Conservation (phyloP, 2,113 vertebrate species). For the Alectura lathami region DNA sequence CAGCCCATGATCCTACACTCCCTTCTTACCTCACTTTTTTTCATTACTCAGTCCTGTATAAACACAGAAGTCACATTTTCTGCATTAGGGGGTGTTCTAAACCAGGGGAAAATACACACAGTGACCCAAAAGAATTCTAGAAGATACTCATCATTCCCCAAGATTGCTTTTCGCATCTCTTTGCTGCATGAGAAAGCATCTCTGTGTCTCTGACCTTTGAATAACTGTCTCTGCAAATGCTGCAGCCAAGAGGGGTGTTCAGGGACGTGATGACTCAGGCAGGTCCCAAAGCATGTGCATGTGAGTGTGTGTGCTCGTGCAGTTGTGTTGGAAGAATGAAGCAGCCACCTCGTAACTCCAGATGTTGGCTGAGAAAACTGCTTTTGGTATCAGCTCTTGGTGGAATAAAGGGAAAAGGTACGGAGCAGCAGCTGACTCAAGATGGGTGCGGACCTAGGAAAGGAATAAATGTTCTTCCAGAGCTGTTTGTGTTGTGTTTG, state of each 20-base stretch:
- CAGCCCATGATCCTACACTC: not conserved
- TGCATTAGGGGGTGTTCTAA: not conserved
- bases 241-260: conserved; percentile 1
- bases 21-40: not conserved
- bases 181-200: not conserved
- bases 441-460: conserved; percentile 3
- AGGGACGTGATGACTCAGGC: conserved; percentile 13
- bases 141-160: not conserved
- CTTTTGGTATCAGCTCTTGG: not conserved
- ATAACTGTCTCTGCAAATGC: not conserved
- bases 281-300: not conserved
- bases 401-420: not conserved
- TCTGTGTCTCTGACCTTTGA: not conserved
- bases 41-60: not conserved
- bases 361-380: not conserved
- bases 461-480: not conserved
- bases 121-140: not conserved
- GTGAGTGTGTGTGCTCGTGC: fast-evolving
- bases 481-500: not conserved
- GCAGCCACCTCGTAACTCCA: not conserved
- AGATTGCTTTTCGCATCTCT: not conserved
- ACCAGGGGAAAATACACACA: not conserved
- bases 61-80: not conserved
- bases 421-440: conserved; percentile 21
- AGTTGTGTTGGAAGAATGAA: not conserved